Base-by-base conservation (phyloP, 1,140 invertebrate species). In the Drosophila pruinosa region DNA sequence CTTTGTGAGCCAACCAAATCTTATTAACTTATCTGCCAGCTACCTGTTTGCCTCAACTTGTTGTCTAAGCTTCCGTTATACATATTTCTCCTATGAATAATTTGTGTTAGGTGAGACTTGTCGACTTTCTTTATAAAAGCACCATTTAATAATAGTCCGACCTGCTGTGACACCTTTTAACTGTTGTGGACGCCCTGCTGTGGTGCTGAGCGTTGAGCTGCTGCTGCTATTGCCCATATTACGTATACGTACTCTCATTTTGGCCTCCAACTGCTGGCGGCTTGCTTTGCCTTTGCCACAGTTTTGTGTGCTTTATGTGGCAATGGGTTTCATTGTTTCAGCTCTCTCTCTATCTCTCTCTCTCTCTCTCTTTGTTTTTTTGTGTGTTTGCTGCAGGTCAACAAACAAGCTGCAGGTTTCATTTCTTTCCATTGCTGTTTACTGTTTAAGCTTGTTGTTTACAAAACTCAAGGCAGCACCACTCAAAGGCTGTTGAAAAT, bases 401-500 rank as follows among this genome's bases (percentile, higher is more conserved):
- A 65, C 62, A 71, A 65, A 65, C 59, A 65, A 28, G 36, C 19
- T 45, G 69, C 54, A 31, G 38, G 39, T 31, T 31, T 72, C 41
- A 54, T 45, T 58, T 50, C 53, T 34, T 50, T 39, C 58, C 31
- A 0, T 53, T 21, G 12, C 38, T 43, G 15, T 14, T 56, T 62
- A 24, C 17, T 28, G 19, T 47, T 64, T 64, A 26, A 56, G 38
- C 50, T 52, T 50, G 19, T 4, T 43, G 48, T 52, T 45, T 34
- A 36, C 45, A 45, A 21, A 17, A 38, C 68, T 71, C 48, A 64
- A 43, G 54, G 38, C 48, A 57, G 22, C 48, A 57, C 22, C 57
- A 73, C 67, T 67, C 62, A 56, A 50, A 75, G 62, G 50, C 77
- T 67, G n/a, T 71, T 64, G 43, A 71, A 48, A 21, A 71, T 65